These are phyloP conservation scores for Spisula subtruncata DNA, from an alignment of 2,888 invertebrate genomes.

Conservation along the genomic window DNA sequence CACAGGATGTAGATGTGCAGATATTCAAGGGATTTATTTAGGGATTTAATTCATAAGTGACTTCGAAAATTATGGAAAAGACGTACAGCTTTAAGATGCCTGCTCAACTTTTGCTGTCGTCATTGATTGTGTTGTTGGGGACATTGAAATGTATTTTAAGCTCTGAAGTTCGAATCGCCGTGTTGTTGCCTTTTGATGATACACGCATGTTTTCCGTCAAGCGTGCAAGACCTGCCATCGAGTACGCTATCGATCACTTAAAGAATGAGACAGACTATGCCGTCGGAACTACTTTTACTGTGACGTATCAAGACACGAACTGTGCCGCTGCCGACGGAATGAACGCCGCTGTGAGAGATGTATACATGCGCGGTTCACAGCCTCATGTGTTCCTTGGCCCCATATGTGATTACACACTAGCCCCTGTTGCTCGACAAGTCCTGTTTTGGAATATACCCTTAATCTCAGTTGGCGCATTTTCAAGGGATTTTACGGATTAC, in stretches of 20 bases:
- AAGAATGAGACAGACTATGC: conserved; percentile 63
- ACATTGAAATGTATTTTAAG: neutral
- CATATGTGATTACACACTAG: conserved; percentile 91
- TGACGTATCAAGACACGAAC: conserved; percentile 78
- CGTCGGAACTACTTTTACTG: conserved; percentile 60
- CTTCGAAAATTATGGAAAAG: neutral
- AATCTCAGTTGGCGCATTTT: conserved; percentile 90
- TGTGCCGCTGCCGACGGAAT: conserved; percentile 82
- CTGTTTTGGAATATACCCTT: conserved; percentile 95
- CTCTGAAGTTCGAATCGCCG: conserved; percentile 76
- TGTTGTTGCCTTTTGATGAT: conserved; percentile 79
- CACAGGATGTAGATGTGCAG: too few species aligned
- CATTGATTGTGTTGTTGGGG: neutral
- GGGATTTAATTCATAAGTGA: too few species aligned
- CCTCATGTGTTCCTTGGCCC: conserved; percentile 86
- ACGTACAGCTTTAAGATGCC: neutral
- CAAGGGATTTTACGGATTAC: conserved; percentile 81
- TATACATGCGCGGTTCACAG: conserved; percentile 74
- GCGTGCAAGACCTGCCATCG: conserved; percentile 84
- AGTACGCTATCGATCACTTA: conserved; percentile 81
- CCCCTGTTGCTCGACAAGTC: conserved; percentile 94
- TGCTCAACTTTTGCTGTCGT: neutral
- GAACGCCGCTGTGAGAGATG: conserved; percentile 82
- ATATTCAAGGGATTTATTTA: too few species aligned
- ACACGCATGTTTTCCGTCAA: conserved; percentile 78